Base-by-base conservation (phyloP, 2,888 invertebrate species). In the Matsumyia berberina region DNA sequence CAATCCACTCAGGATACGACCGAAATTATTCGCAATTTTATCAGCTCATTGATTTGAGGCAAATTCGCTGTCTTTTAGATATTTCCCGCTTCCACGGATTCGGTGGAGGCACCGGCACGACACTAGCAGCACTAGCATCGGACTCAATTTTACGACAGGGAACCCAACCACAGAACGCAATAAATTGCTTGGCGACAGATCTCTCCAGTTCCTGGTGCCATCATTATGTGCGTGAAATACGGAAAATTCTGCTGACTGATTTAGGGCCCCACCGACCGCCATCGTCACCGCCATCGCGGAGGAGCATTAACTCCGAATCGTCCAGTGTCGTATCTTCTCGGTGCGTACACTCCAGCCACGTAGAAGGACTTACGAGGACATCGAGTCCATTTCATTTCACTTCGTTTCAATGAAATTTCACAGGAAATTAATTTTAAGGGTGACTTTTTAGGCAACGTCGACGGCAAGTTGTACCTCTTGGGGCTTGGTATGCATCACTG, bases 401-500 rank as follows among this genome's bases (percentile, higher is more conserved):
- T 69, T 81, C 46, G 55, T 74, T 74, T 81, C 64, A 74, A 39
- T 74, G 69, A 74, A 81, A 81, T 74, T 81, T 74, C 74, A 74
- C 80, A 81, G 80, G 80, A 74, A 81, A 74, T 81, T 81, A 74
- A 74, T 81, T 81, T 74, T 69, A 74, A 81, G 66, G 64, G 69
- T 69, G 67, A 77, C 67, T 69, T 39, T 58, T 46, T 49, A 33
- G 33, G 37, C 49, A 37, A 37, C n/a, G 7, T 5, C 11, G 9
- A 15, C 12, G 29, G 11, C 49, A 24, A 39, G n/a, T 39, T 33
- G 39, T 76, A 57, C 39, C 57, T 37, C 55, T 60, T 6, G 44
- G 17, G 42, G 49, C 67, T 35, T 51, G 51, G 76, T 77, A 77
- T 77, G 60, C 77, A 60, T 60, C 58, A 67, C 58, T 58, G 76